Base-by-base conservation (phyloP, 2,113 vertebrate genomes). In the Nettapus auritus region DNA sequence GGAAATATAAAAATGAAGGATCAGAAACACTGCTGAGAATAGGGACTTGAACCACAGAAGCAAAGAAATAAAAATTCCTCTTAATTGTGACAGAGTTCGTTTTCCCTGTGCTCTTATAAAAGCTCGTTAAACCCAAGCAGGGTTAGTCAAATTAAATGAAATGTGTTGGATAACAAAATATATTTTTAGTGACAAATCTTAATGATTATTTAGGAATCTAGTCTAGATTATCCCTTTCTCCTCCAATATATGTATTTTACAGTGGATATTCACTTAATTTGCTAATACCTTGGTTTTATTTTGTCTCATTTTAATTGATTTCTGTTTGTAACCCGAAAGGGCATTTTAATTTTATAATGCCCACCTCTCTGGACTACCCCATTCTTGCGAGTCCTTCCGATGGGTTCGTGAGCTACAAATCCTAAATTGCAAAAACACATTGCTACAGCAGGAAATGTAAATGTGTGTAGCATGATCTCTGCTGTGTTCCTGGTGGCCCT, bases 11-110 rank as follows among this genome's bases (percentile, higher is more conserved):
- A 94, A 95, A 84, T 55, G 33, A 63, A 79, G 82, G 82, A 89
- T 77, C 31, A 83, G 91, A 97, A 97, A 87, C 76, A 44, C 80
- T 89, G 86, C 95, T 92, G 96, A 96, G 94, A 92, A 96, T 83
- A 96, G 96, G 71, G 96, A 90, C 91, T 96, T 96, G 90, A 97
- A 93, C 69, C 70, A 90, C 74, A 62, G 21, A 69, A 93, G 89
- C 60, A 76, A 79, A 88, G 82, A 89, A 96, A 94, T 89, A 95
- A 93, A 95, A 93, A 94, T 87, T 63, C 83, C 78, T 91, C 82
- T 59, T 90, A 91, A 76, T 95, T 88, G 69, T 89, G 90, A 88
- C 78, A 95, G 93, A 85, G 66, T 91, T 97, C 38, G 46, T 90
- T 97, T 89, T 95, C 80, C 77, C 79, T 68, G 28, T 60, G 86